Evolutionary conservation across 2,888 invertebrate genomes (phyloP).

Genomic region (Zaprionus lineosus): DNA sequence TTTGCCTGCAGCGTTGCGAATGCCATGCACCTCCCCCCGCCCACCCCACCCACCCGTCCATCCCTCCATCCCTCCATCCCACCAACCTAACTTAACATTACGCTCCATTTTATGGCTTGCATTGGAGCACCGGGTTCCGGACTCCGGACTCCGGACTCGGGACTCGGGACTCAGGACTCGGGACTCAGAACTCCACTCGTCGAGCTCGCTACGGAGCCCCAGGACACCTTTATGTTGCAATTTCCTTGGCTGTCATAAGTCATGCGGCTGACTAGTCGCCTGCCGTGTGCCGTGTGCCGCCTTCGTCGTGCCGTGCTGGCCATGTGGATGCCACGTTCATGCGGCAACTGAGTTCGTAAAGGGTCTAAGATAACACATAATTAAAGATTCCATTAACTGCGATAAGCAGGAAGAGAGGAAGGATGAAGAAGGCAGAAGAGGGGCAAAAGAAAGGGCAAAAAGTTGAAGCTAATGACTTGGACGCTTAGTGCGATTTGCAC

Average conservation of each 20-base stretch:
- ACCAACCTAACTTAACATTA: slow-evolving; percentile 14
- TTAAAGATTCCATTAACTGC: background rate
- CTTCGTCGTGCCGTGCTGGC: slow-evolving; percentile 22
- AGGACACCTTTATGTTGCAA: slow-evolving; percentile 47
- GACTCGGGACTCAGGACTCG: no score
- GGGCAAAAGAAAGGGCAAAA: no score
- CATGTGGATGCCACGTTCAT: slow-evolving; percentile 2
- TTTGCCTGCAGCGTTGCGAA: slow-evolving; percentile 28
- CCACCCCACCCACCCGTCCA: background rate
- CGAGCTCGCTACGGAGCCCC: no score
- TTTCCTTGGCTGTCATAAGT: slow-evolving; percentile 64
- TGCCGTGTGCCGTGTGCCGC: no score
- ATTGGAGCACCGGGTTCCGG: no score
- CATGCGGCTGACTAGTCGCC: slow-evolving; percentile 53
- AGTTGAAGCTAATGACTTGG: no score
- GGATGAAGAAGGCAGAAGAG: no score
- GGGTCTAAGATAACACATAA: background rate
- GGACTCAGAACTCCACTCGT: no score
- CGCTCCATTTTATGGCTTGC: slow-evolving; percentile 36
- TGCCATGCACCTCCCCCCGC: background rate
- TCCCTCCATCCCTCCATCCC: background rate
- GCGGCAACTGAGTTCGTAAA: background rate
- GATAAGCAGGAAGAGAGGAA: no score
- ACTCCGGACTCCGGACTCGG: no score
- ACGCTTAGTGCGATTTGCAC: no score